A percentile compares a stretch with the other conserved stretches of the same genome.
phyloP scores from a whole-genome alignment of 2,113 vertebrate genomes.

The Proterorhinus semilunaris region DNA sequence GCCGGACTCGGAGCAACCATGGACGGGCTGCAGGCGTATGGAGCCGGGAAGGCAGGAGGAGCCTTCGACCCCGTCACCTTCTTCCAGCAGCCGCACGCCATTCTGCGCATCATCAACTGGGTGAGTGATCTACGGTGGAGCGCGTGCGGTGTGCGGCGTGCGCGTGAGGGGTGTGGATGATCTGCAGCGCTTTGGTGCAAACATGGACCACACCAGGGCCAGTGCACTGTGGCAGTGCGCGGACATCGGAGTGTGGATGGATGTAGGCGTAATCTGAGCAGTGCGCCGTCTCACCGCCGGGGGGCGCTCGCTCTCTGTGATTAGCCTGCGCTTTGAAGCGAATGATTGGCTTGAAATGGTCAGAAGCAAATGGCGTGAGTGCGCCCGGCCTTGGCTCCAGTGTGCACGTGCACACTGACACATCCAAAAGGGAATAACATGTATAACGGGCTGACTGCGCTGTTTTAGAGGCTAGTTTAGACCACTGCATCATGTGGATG shows the following conservation, averaged over 20 bases:
- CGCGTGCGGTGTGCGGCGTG: no score
- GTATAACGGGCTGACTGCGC: no score
- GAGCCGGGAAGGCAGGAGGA: constrained; percentile 92
- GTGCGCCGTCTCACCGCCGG: neutral
- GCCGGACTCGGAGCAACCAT: constrained; percentile 62
- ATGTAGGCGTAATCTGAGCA: constrained; percentile 1
- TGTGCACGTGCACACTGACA: no score
- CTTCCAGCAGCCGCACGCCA: constrained; percentile 89
- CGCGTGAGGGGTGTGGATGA: no score
- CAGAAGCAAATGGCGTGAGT: no score
- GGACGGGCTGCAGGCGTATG: constrained; percentile 89
- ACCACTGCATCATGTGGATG: no score
- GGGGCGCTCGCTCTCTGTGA: neutral
- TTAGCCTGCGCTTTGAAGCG: no score
- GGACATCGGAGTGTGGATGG: neutral
- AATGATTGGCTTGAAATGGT: no score
- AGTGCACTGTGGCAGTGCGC: neutral
- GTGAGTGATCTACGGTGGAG: constrained; percentile 74
- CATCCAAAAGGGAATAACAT: no score
- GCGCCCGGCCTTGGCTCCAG: no score
- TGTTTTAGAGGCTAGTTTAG: no score
- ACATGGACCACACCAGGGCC: neutral
- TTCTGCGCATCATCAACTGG: constrained; percentile 90
- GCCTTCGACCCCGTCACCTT: constrained; percentile 91
- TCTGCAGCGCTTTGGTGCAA: no score